Conservation (phyloP, 2,113 vertebrate genomes). For the Notiomystis cincta region DNA sequence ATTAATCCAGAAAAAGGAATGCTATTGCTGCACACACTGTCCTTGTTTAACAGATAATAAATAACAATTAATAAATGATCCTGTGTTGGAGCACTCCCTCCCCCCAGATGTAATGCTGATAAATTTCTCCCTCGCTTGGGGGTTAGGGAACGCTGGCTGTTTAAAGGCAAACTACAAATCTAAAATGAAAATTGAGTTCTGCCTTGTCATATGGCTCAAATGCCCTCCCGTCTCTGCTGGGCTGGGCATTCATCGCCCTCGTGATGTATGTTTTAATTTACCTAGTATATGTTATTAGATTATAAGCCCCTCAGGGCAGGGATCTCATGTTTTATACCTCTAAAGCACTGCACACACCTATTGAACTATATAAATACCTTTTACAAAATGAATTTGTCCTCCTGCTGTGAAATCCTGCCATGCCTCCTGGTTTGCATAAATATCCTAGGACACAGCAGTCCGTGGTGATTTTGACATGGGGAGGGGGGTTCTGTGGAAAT, state of each 20-base stretch:
- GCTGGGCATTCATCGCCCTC: conserved; percentile 38
- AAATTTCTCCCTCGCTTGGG: conserved; percentile 50
- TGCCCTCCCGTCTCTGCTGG: conserved; percentile 32
- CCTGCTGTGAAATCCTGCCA: conserved; percentile 64
- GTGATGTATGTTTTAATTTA: conserved; percentile 68
- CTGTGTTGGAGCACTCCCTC: conserved; percentile 26
- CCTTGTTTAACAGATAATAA: conserved; percentile 72
- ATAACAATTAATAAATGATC: conserved; percentile 72
- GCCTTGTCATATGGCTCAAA: conserved; percentile 59
- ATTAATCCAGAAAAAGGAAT: conserved; percentile 64
- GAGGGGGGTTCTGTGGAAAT: background rate
- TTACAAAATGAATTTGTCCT: conserved; percentile 65
- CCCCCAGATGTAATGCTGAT: conserved; percentile 58
- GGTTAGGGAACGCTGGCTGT: conserved; percentile 32
- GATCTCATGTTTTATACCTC: conserved; percentile 63
- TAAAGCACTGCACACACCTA: conserved; percentile 57
- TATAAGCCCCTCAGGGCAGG: conserved; percentile 56
- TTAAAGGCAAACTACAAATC: conserved; percentile 68
- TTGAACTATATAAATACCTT: conserved; percentile 67
- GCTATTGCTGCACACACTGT: conserved; percentile 12
- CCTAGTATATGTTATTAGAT: conserved; percentile 63
- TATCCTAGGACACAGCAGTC: background rate
- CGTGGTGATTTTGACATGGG: background rate
- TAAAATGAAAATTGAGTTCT: conserved; percentile 66
- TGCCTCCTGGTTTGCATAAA: conserved; percentile 57